These are phyloP conservation scores for Drosophila parvula DNA, from an alignment of 1,140 invertebrate genomes.

Conservation along the genomic window DNA sequence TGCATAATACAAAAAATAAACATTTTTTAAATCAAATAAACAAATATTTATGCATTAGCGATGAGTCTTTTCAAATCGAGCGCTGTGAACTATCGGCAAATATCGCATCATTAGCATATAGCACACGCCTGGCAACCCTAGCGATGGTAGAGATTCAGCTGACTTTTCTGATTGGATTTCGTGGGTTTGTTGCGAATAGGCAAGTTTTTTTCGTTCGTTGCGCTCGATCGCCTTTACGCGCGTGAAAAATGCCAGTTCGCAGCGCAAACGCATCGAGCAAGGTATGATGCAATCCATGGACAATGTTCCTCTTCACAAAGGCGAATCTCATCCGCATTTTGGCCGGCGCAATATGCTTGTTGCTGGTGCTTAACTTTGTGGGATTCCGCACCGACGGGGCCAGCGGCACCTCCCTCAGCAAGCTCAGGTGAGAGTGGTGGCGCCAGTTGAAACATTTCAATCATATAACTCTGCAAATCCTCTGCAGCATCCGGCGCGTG, in stretches of 20 bases:
- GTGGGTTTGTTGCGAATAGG: neutral
- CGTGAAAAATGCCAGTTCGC: slow-evolving; percentile 44
- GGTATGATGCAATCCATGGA: slow-evolving; percentile 68
- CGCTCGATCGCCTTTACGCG: slow-evolving; percentile 10
- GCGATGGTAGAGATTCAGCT: slow-evolving; percentile 17
- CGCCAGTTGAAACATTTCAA: neutral
- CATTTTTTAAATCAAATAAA: neutral
- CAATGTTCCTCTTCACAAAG: slow-evolving; percentile 71
- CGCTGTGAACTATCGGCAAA: slow-evolving; percentile 8
- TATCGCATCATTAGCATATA: neutral
- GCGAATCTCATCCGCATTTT: slow-evolving; percentile 71
- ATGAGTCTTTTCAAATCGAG: neutral
- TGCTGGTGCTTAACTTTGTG: slow-evolving; percentile 76
- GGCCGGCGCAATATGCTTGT: slow-evolving; percentile 63
- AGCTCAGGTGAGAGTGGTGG: slow-evolving; percentile 56
- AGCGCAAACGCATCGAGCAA: slow-evolving; percentile 36
- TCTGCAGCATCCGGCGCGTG: slow-evolving; percentile 65
- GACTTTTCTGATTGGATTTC: neutral
- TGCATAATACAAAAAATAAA: neutral
- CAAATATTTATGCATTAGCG: neutral
- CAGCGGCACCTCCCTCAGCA: slow-evolving; percentile 64
- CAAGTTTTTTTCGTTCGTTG: slow-evolving; percentile 8
- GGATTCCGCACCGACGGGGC: slow-evolving; percentile 57
- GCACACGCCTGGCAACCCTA: neutral
- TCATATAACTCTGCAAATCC: neutral